Evolutionary conservation across 2,888 invertebrate genomes (phyloP).

Genomic region (Hypsopygia costalis): DNA sequence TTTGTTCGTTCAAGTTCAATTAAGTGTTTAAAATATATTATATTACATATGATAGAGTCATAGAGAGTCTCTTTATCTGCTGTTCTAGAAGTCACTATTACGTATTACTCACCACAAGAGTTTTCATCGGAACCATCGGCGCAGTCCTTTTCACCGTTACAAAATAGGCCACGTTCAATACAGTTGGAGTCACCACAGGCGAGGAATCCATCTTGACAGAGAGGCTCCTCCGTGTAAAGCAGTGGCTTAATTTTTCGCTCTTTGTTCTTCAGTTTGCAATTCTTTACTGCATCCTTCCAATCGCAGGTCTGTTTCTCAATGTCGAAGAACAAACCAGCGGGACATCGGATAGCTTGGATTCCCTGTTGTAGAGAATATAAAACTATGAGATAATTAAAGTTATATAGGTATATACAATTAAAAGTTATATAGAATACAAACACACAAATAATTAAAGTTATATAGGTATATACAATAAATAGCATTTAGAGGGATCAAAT

Average conservation of each 20-base stretch:
- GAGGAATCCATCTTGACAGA: slow-evolving; percentile 92
- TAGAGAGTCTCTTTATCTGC: no score
- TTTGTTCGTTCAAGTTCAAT: slow-evolving; percentile 34
- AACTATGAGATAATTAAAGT: slow-evolving; percentile 4
- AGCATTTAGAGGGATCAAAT: no score
- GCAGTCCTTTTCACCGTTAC: slow-evolving; percentile 95
- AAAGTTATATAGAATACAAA: no score
- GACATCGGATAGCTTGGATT: slow-evolving; percentile 95
- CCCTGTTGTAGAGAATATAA: slow-evolving; percentile 79
- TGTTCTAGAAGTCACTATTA: no score
- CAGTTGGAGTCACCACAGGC: slow-evolving; percentile 94
- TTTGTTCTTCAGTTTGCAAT: slow-evolving; percentile 94
- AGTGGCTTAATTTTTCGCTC: slow-evolving; percentile 93
- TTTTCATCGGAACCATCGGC: slow-evolving; percentile 94
- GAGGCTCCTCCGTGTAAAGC: slow-evolving; percentile 93
- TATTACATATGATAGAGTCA: no score
- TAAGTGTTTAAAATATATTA: no score
- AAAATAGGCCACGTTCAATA: slow-evolving; percentile 94
- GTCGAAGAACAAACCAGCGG: slow-evolving; percentile 95
- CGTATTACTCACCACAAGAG: slow-evolving; percentile 89
- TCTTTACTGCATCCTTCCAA: slow-evolving; percentile 96
- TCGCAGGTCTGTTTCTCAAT: slow-evolving; percentile 97
- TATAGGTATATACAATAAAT: no score
- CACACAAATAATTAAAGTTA: no score
- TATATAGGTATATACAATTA: no score